Conservation (phyloP, 2,797 vertebrate genomes). For the Lepilemur ruficaudatus region DNA sequence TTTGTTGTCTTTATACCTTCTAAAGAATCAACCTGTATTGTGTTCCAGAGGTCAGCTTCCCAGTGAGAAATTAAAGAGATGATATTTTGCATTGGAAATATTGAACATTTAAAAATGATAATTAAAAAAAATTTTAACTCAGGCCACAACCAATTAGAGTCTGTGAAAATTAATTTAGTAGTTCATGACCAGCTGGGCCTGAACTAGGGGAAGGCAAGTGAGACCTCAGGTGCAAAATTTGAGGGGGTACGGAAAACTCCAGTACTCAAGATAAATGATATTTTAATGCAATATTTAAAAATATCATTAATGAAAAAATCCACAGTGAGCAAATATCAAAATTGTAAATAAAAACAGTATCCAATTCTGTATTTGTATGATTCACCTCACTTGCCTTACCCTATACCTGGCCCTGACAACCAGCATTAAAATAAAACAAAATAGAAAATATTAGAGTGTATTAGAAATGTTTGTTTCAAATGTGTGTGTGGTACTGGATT, state of each 20-base stretch:
- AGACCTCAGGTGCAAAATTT: background rate
- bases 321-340: background rate
- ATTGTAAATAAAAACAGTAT: constrained; percentile 17
- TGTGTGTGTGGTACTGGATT: background rate
- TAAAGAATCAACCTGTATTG: background rate
- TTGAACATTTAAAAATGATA: background rate
- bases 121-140: background rate
- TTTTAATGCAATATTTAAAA: background rate
- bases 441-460: background rate
- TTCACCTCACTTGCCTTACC: background rate
- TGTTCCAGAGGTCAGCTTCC: background rate
- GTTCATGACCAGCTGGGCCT: background rate
- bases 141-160: background rate
- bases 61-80: constrained; percentile 1
- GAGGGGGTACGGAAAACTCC: background rate
- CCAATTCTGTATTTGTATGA: background rate
- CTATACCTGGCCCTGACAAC: background rate
- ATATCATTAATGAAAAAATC: background rate
- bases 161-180: constrained; percentile 40
- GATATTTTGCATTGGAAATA: background rate
- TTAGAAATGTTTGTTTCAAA: background rate
- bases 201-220: background rate
- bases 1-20: background rate
- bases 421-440: background rate
- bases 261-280: background rate